Evolutionary conservation across 2,888 invertebrate genomes (phyloP), one percentile per base, ranked within the genome.

Genomic region (Busseola fusca): DNA sequence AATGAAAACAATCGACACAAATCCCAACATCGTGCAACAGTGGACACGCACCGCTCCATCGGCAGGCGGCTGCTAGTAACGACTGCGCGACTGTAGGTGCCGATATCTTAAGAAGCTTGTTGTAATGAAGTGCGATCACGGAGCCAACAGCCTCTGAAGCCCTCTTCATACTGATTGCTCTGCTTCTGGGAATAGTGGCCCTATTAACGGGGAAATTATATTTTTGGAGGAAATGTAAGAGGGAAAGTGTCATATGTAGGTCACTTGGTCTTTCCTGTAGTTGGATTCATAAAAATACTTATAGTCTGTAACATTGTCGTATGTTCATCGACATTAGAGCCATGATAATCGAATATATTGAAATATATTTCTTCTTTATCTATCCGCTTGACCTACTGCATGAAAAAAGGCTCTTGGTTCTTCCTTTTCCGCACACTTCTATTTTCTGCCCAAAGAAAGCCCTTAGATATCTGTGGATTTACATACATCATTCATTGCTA

Each of bases 11-110:
- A 27, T 50, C 48, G 21, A 64, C 50, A 58, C 0, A 45, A 50
- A 59, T 50, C 30, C 25, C 4, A 48, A 42, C 63, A 4, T 12
- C 82, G 73, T 58, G 45, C 1, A 25, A 69, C 76, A 82, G 10
- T 81, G 81, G 81, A 83, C n/a, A 63, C 62, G 64, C 76, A 73
- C 74, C n/a, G 21, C 30, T 34, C 56, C 84, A 84, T 82, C 86
- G 88, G 86, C 88, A 84, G 86, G 80, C 86, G 87, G 80, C 86
- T 84, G 81, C 82, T 69, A 72, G 81, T 81, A 81, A 80, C 80
- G 70, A 70, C 80, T 64, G 73, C 76, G 76, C 79, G 82, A 82
- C 74, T 82, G 82, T 69, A 80, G 80, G 80, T 78, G 80, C 82
- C 80, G 82, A 80, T 80, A 80, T 80, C 80, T 80, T 78, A 78